phyloP scores from a whole-genome alignment of 2,888 invertebrate species.

The Drosophila peninsularis region DNA sequence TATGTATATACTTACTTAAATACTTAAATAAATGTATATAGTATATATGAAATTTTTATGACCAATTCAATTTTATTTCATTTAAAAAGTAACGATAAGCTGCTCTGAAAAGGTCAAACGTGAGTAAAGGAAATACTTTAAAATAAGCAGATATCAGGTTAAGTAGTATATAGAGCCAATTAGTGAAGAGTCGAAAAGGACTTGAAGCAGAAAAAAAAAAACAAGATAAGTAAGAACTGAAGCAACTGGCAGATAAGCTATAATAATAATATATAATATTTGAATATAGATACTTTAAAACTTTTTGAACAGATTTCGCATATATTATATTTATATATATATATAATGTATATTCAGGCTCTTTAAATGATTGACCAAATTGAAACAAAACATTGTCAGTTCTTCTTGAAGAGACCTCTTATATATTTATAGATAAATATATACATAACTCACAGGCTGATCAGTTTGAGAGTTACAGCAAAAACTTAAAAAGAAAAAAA shows the following conservation, averaged over 20 bases:
- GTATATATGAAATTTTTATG: conserved; percentile 46
- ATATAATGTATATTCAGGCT: too few species aligned
- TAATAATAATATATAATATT: neutral
- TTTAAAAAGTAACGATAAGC: conserved; percentile 34
- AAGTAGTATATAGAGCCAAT: neutral
- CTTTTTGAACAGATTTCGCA: too few species aligned
- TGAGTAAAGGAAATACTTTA: neutral
- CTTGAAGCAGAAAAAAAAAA: neutral
- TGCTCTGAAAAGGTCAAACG: conserved; percentile 22
- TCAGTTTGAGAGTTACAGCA: neutral
- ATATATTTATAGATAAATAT: too few species aligned
- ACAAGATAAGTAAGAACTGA: neutral
- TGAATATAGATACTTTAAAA: too few species aligned
- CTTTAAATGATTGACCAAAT: too few species aligned
- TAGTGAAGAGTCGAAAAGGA: neutral
- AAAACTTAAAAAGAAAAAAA: neutral
- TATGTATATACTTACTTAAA: conserved; percentile 9
- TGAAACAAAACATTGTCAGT: too few species aligned
- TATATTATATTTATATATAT: too few species aligned
- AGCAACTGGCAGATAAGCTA: too few species aligned
- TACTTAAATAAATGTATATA: neutral
- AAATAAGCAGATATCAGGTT: neutral
- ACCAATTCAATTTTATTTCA: conserved; percentile 44
- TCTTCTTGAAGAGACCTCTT: too few species aligned
- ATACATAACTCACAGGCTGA: too few species aligned